Base-by-base conservation (phyloP, 2,113 vertebrate genomes). In the Grammomys dolichurus region DNA sequence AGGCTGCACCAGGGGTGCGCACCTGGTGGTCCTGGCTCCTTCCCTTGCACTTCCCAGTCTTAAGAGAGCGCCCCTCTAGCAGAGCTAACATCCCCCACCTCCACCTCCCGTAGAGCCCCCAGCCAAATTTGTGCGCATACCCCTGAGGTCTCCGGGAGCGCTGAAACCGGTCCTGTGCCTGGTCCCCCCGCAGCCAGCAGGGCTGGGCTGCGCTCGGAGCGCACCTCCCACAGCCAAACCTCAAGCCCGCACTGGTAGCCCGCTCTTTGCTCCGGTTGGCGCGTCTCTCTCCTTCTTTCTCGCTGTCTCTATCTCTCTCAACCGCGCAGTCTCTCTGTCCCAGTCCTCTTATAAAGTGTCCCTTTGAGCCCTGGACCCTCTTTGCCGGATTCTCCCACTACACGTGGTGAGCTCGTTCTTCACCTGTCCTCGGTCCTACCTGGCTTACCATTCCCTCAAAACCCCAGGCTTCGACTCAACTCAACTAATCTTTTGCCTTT, bases 401-500 rank as follows among this genome's bases (percentile, higher is more conserved):
- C 75, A 88, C 78, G 33, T 89, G 91, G 48, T 54, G 73, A 20
- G 24, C 70, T 51, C 46, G 22, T 90, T 95, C 85, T 90, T 88
- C 91, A 91, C 89, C 87, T 91, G 94, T 70, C 63, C 84, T 82
- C 89, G 14, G 40, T 73, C 46, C 26, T 51, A 82, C 46, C 24
- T 3, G 24, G 63, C 67, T 94, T 72, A 63, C 14, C 19, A 51
- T 20, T 65, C 70, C 40, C 54, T 12, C 20, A 58, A 60, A 60
- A 67, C 87, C 91, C 75, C 87, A 75, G 81, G 19, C 24, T 93
- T 91, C 17, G 3, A 95, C 87, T 92, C 82, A 96, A 94, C 89
- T 94, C 82, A 78, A 95, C 89, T 94, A 85, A 89, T 89, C 76
- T 93, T 89, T 89, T 78, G 70, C 87, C 56, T 91, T 33, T 80